Base-by-base conservation (phyloP, 2,888 invertebrate species). In the Julus scanicus region DNA sequence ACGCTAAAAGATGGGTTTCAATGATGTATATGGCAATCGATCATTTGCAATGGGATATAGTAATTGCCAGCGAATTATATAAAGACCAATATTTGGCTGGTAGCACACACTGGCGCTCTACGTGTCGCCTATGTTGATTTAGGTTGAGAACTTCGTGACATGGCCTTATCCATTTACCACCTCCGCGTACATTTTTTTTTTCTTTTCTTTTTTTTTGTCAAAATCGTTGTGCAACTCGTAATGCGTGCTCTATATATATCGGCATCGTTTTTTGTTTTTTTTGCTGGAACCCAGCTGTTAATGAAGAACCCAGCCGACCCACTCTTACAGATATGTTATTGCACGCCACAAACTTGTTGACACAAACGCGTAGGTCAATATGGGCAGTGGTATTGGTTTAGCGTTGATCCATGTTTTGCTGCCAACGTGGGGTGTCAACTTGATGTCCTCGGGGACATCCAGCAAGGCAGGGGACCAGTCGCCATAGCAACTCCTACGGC, bases 361-460 rank as follows among this genome's bases (percentile, higher is more conserved):
- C 87, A 87, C 63, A 87, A 71, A 87, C 87, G 44, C 87, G 80
- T 71, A 71, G 87, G 87, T 87, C 87, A 87, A 87, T 87, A 87
- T 71, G 63, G 53, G 87, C 71, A 87, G 87, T 37, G 63, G 87
- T 71, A 87, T 87, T 87, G 53, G 87, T 87, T 87, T 87, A 87
- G 71, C 87, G 57, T 87, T 87, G 87, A 87, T 87, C 87, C 87
- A 71, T 71, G 71, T 71, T 71, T 71, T 71, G 71, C 71, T 71
- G 71, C 71, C 71, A 71, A 71, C 71, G 71, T 71, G 71, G 71
- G 71, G 71, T 71, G 71, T 71, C 71, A 71, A 71, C 71, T 71
- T 71, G 71, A 71, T 29, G 71, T 71, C 71, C 71, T 71, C 29
- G 29, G 71, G 71, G 71, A 71, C 71, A 20, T 71, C 71, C 20